A percentile compares a stretch with the other conserved stretches of the same genome.
phyloP scores from a whole-genome alignment of 2,113 vertebrate genomes.

The Cathartes aura region DNA sequence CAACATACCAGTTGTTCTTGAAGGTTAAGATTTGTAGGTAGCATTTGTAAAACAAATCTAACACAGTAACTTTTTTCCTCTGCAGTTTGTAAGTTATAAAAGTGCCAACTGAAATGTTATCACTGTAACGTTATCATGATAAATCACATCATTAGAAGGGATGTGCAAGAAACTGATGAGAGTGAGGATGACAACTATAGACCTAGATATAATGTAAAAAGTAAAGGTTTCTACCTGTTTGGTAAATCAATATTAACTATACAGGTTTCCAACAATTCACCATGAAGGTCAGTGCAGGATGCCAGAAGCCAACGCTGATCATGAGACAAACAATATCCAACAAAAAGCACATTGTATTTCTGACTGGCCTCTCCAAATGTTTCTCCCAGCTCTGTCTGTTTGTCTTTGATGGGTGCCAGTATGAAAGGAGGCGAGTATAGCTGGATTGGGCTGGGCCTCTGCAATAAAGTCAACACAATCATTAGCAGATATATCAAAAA shows the following conservation, averaged over 20 bases:
- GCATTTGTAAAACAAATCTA: neutral
- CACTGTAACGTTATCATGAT: neutral
- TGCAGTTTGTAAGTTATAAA: rapidly evolving
- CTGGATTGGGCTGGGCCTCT: constrained; percentile 91
- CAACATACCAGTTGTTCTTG: neutral
- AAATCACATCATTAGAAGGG: neutral
- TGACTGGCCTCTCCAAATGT: constrained; percentile 88
- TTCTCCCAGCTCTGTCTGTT: constrained; percentile 91
- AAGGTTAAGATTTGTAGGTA: neutral
- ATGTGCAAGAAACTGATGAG: neutral
- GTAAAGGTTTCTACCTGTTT: constrained; percentile 82
- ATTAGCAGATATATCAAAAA: neutral
- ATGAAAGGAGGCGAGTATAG: constrained; percentile 93
- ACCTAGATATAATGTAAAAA: neutral
- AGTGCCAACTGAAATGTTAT: neutral
- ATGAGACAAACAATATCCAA: constrained; percentile 95
- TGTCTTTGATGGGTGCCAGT: constrained; percentile 89
- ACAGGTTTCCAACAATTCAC: constrained; percentile 92
- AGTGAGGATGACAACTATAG: neutral
- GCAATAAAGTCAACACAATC: constrained; percentile 33
- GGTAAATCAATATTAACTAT: constrained; percentile 95
- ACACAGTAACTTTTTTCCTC: neutral
- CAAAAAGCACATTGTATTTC: constrained; percentile 93
- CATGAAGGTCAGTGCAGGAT: constrained; percentile 96
- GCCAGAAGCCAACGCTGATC: constrained; percentile 98